Base-by-base conservation (phyloP, 2,797 vertebrate species). In the Heterohyrax brucei region DNA sequence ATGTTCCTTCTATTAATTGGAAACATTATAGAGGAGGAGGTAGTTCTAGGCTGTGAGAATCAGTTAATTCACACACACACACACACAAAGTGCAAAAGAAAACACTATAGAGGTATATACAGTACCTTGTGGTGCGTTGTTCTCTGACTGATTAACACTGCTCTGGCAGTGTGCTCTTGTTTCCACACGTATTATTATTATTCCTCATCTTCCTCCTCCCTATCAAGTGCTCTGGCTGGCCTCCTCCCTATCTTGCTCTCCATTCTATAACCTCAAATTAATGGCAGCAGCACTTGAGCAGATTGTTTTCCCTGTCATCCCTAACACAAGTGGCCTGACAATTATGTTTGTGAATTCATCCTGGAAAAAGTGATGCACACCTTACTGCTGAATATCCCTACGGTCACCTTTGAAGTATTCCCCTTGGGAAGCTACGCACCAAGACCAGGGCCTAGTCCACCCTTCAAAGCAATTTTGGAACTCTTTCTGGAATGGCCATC, bases 1-100 rank as follows among this genome's bases (percentile, higher is more conserved):
- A 10, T 66, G 70, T 94, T 90, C n/a, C 59, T 68, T 87, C 53
- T 89, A 73, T 81, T 86, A 66, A 53, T 9, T 61, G 61, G 28
- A 56, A 87, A 76, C 14, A 24, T 89, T 50, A 86, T 33, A 21
- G 12, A 62, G 10, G 64, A 66, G 28, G 26, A 66, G 10, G 28
- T 30, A 66, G 26, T 66, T 66, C 62, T 66, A 66, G 64, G 26
- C 26, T 66, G 64, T 26, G 28, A 66, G 64, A 64, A 9, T 28
- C 62, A 30, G 59, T 21, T 61, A 61, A 61, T 61, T 61, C 59
- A 61, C 59, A 61, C 18, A 61, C 18, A 61, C 18, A 61, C 18
- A 61, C 4, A 61, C 7, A 61, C 7, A 61, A 56, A 56, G 18
- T 53, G 4, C 24, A 22, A 64, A 10, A 75, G 70, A 73, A 12